A percentile compares a stretch with the other conserved stretches of the same genome.
These are phyloP conservation scores for Linurgus olivaceus DNA, from an alignment of 2,797 vertebrate genomes.

Conservation along the genomic window DNA sequence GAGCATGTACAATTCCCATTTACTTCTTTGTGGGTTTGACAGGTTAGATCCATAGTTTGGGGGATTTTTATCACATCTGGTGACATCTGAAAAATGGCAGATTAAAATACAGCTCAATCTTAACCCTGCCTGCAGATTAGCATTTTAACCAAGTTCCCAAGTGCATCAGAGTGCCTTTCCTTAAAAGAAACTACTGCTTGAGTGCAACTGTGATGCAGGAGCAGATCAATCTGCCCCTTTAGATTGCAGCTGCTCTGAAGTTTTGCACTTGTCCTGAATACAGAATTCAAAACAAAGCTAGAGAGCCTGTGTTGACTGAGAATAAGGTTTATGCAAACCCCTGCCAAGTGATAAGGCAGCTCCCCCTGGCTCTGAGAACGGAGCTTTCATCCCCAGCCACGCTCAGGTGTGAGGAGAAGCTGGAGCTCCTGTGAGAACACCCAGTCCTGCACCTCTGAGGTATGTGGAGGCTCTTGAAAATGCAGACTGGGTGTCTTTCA, in stretches of 20 bases:
- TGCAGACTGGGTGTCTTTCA: not conserved
- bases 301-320: not conserved
- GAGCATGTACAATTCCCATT: not conserved
- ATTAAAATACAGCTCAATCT: not conserved
- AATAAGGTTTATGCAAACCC: not conserved
- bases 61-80: not conserved
- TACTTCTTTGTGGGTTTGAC: not conserved
- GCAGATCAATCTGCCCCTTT: slow-evolving; percentile 18
- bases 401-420: not conserved
- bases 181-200: not conserved
- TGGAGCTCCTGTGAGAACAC: not conserved
- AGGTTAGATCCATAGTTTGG: not conserved
- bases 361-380: not conserved
- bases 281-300: slow-evolving; percentile 1
- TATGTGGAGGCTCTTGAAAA: not conserved
- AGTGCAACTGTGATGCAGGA: not conserved
- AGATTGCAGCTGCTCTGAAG: slow-evolving; percentile 10
- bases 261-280: slow-evolving; percentile 22
- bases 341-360: not conserved
- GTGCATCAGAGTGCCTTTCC: accelerated
- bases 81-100: not conserved
- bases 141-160: not conserved
- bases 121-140: not conserved
- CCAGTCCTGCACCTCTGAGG: not conserved
- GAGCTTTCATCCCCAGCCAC: not conserved